Percentiles rank a stretch among this genome's conserved stretches.
Evolutionary conservation across 2,113 vertebrate genomes (phyloP).

Genomic region (Rattus rattus): DNA sequence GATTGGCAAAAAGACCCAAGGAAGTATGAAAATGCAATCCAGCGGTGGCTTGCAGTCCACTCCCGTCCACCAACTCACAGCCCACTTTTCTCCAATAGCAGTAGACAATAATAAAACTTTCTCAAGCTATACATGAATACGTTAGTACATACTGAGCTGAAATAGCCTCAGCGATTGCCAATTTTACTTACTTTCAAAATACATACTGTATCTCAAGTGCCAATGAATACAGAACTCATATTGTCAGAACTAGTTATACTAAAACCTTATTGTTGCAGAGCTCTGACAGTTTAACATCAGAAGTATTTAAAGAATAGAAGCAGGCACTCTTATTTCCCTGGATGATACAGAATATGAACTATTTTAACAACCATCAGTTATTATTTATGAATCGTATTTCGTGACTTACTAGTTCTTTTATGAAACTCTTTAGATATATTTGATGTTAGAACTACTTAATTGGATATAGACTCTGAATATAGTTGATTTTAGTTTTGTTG

Average conservation of each 20-base stretch:
- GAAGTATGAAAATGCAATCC: slow-evolving; percentile 89
- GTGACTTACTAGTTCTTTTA: slow-evolving; percentile 22
- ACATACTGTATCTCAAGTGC: not conserved
- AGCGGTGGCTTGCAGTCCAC: slow-evolving; percentile 88
- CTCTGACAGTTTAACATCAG: slow-evolving; percentile 19
- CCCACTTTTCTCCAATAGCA: not conserved
- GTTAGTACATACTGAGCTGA: slow-evolving; percentile 11
- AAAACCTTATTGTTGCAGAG: slow-evolving; percentile 35
- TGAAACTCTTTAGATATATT: not conserved
- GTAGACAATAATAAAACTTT: slow-evolving; percentile 23
- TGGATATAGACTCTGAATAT: not conserved
- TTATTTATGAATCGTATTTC: slow-evolving; percentile 4
- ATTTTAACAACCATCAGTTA: slow-evolving; percentile 5
- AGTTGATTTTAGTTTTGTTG: not conserved
- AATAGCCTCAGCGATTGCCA: slow-evolving; percentile 21
- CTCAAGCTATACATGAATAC: not conserved
- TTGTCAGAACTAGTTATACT: slow-evolving; percentile 56
- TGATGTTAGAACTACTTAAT: slow-evolving; percentile 15
- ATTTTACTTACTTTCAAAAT: slow-evolving; percentile 36
- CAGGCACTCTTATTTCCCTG: slow-evolving; percentile 26
- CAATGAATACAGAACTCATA: slow-evolving; percentile 20
- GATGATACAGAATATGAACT: slow-evolving; percentile 34
- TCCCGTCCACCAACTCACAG: not conserved
- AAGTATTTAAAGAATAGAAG: slow-evolving; percentile 32
- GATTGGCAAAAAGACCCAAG: slow-evolving; percentile 92